A percentile compares a stretch with the other conserved stretches of the same genome.
phyloP scores from a whole-genome alignment of 1,140 invertebrate species.

The Mamestra configurata region DNA sequence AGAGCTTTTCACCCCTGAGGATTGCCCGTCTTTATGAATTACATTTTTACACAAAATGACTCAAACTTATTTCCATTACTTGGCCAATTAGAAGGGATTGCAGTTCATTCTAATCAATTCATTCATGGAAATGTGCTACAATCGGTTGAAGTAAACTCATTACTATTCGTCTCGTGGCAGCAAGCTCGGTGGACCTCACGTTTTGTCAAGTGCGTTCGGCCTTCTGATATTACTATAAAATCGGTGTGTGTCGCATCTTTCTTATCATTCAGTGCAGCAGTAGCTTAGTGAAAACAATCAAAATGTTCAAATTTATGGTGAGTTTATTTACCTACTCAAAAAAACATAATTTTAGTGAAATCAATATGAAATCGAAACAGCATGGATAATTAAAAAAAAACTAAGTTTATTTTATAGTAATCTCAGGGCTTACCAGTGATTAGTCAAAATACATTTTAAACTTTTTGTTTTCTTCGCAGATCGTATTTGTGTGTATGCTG shows the following conservation, averaged over 20 bases:
- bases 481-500: slow-evolving; percentile 81
- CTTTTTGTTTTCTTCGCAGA: slow-evolving; percentile 75
- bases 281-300: slow-evolving; percentile 56
- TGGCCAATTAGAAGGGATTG: background rate
- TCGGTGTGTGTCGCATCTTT: slow-evolving; percentile 25
- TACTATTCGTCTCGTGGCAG: background rate
- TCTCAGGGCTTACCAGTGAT: too few relatives aligned
- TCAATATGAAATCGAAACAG: background rate
- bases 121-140: background rate
- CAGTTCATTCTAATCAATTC: too few relatives aligned
- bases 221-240: slow-evolving; percentile 62
- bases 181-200: background rate
- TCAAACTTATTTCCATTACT: background rate
- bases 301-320: slow-evolving; percentile 54
- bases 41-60: background rate
- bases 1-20: too few relatives aligned
- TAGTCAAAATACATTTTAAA: background rate
- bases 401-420: too few relatives aligned
- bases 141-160: background rate
- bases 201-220: background rate
- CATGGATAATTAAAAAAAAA: too few relatives aligned
- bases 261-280: slow-evolving; percentile 62
- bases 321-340: background rate
- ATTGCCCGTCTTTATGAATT: too few relatives aligned
- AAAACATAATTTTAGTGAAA: too few relatives aligned